Evolutionary conservation across 2,888 invertebrate species (phyloP).

Genomic region (Carcina quercana): DNA sequence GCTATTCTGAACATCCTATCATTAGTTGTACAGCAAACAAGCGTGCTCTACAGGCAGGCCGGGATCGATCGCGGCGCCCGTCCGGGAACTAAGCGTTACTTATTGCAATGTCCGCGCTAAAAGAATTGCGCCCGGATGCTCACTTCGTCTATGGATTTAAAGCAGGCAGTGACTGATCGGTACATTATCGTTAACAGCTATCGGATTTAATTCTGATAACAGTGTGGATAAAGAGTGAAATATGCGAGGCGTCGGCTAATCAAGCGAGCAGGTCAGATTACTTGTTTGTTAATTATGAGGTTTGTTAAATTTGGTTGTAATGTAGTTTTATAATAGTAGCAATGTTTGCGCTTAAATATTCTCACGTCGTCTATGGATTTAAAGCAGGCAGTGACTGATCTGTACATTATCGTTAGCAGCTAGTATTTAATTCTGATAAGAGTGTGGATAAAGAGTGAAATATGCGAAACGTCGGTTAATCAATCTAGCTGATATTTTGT

Average conservation of each 20-base stretch:
- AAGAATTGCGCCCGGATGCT: conserved; percentile 31
- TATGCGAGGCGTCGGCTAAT: conserved; percentile 27
- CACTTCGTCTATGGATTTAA: conserved; percentile 52
- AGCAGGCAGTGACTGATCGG: conserved; percentile 57
- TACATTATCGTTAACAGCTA: conserved; percentile 58
- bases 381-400: conserved; percentile 57
- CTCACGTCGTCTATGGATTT: conserved; percentile 50
- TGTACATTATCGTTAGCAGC: conserved; percentile 58
- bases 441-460: conserved; percentile 36
- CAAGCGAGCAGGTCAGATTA: too few species aligned
- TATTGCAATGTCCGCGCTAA: conserved; percentile 47
- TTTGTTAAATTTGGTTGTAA: too few species aligned
- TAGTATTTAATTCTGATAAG: conserved; percentile 46
- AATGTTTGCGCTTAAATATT: conserved; percentile 39
- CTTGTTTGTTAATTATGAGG: too few species aligned
- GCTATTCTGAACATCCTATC: too few species aligned
- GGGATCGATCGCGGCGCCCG: conserved; percentile 4
- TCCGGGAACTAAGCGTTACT: conserved; percentile 48
- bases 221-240: conserved; percentile 36
- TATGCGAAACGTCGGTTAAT: conserved; percentile 27
- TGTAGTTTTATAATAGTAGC: too few species aligned
- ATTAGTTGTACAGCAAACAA: not conserved
- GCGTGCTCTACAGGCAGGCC: not conserved
- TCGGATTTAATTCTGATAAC: conserved; percentile 46
- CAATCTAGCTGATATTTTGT: too few species aligned